phyloP scores from a whole-genome alignment of 2,113 vertebrate species.

The Percina caprodes region DNA sequence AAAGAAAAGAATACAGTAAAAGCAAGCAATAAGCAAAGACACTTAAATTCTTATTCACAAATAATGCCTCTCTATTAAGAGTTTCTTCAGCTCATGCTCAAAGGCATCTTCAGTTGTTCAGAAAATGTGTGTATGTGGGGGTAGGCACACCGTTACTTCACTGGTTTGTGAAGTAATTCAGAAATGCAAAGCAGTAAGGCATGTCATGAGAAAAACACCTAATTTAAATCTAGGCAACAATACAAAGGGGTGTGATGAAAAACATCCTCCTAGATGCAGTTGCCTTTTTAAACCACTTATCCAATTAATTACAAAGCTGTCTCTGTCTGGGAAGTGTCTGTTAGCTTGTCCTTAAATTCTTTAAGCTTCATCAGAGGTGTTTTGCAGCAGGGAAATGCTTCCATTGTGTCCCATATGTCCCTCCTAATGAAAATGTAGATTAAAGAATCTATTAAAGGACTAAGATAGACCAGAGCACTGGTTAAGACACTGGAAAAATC shows the following conservation, averaged over 20 bases:
- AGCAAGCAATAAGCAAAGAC: not conserved
- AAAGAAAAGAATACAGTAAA: not conserved
- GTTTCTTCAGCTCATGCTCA: not conserved
- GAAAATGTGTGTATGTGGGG: not conserved
- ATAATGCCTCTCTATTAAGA: not conserved
- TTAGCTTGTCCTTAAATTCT: not conserved
- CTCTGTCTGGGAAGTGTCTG: not conserved
- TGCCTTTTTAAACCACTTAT: slow-evolving; percentile 5
- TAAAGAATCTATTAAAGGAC: slow-evolving; percentile 1
- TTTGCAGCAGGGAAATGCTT: slow-evolving; percentile 16
- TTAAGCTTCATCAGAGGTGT: not conserved
- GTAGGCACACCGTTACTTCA: too few relatives aligned
- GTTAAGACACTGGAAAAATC: slow-evolving; percentile 11
- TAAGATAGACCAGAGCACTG: slow-evolving; percentile 20
- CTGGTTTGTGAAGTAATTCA: slow-evolving; percentile 7
- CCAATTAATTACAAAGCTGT: not conserved
- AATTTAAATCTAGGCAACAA: not conserved
- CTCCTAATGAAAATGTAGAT: slow-evolving; percentile 20
- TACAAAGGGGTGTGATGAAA: not conserved
- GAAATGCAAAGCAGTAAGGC: not conserved
- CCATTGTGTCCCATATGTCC: slow-evolving; percentile 1
- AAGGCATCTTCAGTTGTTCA: not conserved
- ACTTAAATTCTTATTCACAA: not conserved
- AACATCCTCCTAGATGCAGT: too few relatives aligned
- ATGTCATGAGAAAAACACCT: not conserved